These are phyloP conservation scores for Channallabes apus DNA, from an alignment of 2,797 vertebrate species.

Conservation along the genomic window DNA sequence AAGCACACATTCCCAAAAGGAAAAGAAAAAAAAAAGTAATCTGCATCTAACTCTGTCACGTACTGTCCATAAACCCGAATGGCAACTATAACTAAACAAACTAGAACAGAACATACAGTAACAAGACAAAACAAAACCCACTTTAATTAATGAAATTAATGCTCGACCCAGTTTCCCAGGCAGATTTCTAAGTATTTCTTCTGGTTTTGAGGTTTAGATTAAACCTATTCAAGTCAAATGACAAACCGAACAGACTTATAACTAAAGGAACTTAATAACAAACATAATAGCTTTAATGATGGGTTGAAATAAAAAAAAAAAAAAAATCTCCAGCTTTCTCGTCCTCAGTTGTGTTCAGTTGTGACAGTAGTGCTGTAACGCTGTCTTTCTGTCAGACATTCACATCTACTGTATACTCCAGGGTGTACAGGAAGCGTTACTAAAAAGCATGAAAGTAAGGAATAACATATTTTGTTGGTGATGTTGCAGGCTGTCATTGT, in stretches of 20 bases:
- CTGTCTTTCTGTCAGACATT: not conserved
- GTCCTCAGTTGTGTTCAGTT: not conserved
- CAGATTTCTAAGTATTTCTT: not conserved
- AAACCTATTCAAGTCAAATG: not conserved
- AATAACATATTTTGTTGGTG: conserved; percentile 22
- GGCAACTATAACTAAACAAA: too few species aligned
- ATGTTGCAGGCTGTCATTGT: conserved; percentile 6
- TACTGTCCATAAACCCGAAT: too few species aligned
- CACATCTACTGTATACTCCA: conserved; percentile 25
- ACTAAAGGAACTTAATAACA: not conserved
- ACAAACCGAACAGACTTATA: not conserved
- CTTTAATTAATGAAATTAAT: too few species aligned
- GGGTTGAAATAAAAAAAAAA: not conserved
- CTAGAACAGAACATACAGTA: too few species aligned
- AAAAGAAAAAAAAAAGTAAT: conserved; percentile 41
- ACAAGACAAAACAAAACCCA: too few species aligned
- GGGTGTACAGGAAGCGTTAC: conserved; percentile 67
- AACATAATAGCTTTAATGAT: not conserved
- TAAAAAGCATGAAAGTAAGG: conserved; percentile 48
- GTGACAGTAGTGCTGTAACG: not conserved
- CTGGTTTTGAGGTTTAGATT: not conserved
- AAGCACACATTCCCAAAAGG: conserved; percentile 48
- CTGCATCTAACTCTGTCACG: conserved; percentile 25
- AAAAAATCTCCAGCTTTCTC: not conserved
- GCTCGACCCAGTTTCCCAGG: too few species aligned